Conservation (phyloP, 2,888 invertebrate genomes). For the Ernsta delagoae region DNA sequence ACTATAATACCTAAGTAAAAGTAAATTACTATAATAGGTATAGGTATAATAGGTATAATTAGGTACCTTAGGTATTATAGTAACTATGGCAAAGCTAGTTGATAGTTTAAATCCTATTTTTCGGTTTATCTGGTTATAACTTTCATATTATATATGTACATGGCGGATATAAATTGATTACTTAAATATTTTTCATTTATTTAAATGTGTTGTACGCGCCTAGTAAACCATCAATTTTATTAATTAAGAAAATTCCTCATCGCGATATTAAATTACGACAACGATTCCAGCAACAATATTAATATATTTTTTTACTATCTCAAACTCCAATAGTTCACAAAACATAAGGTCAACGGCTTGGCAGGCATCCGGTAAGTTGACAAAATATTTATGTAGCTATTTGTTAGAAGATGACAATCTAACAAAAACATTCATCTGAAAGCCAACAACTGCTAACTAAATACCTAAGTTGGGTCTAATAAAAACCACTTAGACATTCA, state of each 20-base stretch:
- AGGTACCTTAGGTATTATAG: no score
- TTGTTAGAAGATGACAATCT: not conserved
- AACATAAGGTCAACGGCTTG: constrained; percentile 10
- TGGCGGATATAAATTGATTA: no score
- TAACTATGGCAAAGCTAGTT: no score
- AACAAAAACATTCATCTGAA: constrained; percentile 1
- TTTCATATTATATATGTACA: no score
- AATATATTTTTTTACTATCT: not conserved
- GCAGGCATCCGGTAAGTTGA: not conserved
- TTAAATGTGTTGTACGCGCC: no score
- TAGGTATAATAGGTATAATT: no score
- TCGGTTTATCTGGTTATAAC: not conserved
- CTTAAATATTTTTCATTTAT: no score
- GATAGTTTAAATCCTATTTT: not conserved
- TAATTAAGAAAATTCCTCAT: not conserved
- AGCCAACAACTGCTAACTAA: not conserved
- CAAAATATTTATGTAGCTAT: constrained; percentile 2
- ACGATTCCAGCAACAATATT: not conserved
- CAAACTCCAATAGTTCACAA: not conserved
- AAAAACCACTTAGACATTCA: constrained; percentile 10
- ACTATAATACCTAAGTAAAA: no score
- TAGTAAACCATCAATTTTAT: not conserved
- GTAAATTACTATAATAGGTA: no score
- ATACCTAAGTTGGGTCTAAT: constrained; percentile 1
- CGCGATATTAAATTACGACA: not conserved